Base-by-base conservation (phyloP, 2,797 vertebrate species). In the Sebastes kiyomatsui region DNA sequence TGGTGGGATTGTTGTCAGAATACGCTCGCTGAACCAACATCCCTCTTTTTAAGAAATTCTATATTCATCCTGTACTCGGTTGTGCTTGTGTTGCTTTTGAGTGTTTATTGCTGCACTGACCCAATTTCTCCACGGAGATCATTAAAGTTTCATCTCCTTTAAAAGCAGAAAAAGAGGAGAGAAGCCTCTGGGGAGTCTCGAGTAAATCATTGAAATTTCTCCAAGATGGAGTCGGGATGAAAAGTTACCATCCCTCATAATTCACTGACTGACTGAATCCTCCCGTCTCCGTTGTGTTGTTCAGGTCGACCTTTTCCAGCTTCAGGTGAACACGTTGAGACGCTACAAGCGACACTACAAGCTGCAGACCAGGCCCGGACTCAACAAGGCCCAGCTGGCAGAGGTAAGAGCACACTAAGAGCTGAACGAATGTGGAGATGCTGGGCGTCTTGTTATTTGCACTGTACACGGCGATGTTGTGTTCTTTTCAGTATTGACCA, bases 291-390 rank as follows among this genome's bases (percentile, higher is more conserved):
- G 28, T 9, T 20, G 33, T 68, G 54, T 76, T 76, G 88, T 87
- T n/a, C 89, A 99, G 99, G 99, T 99, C 74, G 99, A 99, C 90
- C 95, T 99, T 81, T 99, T 99, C 95, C 99, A 99, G 95, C 96
- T 99, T 84, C 99, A 99, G 83, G 98, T 99, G 93, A 99, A 99
- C 92, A 99, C 99, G 2, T 87, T 99, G 83, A 96, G 98, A 69
- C 98, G 98, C 85, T 99, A 99, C 91, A 99, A 99, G 95, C 95
- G 99, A 87, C 98, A 99, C 96, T 99, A 99, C 92, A 99, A 99
- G 90, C 93, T 99, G 84, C 99, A 99, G 95, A 99, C 99, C 68
- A 94, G 98, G 72, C 98, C 99, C 1, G 98, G 99, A 75, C 97
- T 99, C 87, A 99, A 99, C 94, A 99, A 99, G 93, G 99, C 98